A percentile compares a stretch with the other conserved stretches of the same genome.
Evolutionary conservation across 2,113 vertebrate species (phyloP).

Genomic region (Rhipidura dahli): DNA sequence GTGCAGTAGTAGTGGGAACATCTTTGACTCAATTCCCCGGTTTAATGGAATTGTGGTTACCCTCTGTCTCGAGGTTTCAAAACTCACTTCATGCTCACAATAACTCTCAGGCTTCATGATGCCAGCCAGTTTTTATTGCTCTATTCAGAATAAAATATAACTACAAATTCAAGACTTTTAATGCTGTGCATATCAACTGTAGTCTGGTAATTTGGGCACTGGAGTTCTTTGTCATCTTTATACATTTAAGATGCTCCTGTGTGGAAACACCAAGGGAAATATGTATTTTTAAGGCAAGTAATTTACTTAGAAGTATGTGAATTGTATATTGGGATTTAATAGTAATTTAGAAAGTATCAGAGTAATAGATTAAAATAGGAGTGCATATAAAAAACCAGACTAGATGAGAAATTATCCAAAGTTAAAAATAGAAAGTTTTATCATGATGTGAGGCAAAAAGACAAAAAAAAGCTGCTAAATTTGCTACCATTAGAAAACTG

Average conservation of each 20-base stretch:
- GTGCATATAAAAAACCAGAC: not conserved
- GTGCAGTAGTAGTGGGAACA: constrained; percentile 4
- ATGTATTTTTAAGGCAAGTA: constrained; percentile 62
- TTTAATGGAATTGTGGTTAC: constrained; percentile 62
- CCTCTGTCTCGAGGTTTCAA: constrained; percentile 62
- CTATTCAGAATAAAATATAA: constrained; percentile 70
- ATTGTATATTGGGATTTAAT: constrained; percentile 35
- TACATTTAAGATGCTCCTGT: constrained; percentile 8
- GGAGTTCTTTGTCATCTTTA: constrained; percentile 67
- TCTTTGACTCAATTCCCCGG: constrained; percentile 56
- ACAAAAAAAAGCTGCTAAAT: not conserved
- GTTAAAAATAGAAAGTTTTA: constrained; percentile 18
- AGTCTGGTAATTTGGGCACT: constrained; percentile 49
- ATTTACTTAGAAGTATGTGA: constrained; percentile 59
- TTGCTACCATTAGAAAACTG: not conserved
- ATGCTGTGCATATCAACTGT: constrained; percentile 58
- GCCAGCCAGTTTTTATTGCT: constrained; percentile 66
- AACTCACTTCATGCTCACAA: constrained; percentile 64
- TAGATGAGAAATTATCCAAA: not conserved
- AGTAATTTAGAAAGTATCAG: constrained; percentile 33
- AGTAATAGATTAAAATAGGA: constrained; percentile 23
- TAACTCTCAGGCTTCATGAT: constrained; percentile 68
- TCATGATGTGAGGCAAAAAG: not conserved
- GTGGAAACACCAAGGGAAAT: constrained; percentile 63
- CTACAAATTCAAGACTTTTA: constrained; percentile 48